Evolutionary conservation across 2,888 invertebrate species (phyloP), one percentile per base, ranked within the genome.

Genomic region (Erebia palarica): DNA sequence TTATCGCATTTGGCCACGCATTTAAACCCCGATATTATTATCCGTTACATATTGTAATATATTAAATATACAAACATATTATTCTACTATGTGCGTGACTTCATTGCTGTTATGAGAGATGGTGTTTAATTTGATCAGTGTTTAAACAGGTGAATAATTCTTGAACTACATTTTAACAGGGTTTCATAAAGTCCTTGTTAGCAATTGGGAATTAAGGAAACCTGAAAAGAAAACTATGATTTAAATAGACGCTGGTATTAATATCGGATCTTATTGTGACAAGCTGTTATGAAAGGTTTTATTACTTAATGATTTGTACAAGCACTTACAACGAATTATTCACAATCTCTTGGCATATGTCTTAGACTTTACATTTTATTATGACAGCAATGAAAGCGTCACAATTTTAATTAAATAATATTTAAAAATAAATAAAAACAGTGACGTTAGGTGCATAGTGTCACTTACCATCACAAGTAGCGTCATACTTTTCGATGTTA

Each of bases 401-500:
- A 4, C 44, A 21, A 60, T 21, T 63, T 21, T 3, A 18, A 63
- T 21, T 3, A 18, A 63, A 63, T 63, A 21, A 42, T 16, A 16
- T 18, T 60, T n/a, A 14, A 16, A 10, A 61, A 47, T 16, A 10
- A 47, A 61, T 11, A 0, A 61, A 44, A 44, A 4, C 18, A 42
- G 18, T 18, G 11, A 16, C 7, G 61, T 21, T 1, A 47, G 13
- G 18, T 13, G 60, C 8, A 13, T 4, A 36, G 36, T n/a, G 44
- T 18, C 36, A n/a, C 42, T 21, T 16, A 18, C n/a, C n/a, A 16
- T 61, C 42, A 80, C 73, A 76, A 82, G 84, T 86, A 86, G 85
- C 85, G 79, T 81, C 83, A 87, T 88, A 86, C 85, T 87, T 88
- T 88, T 90, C 84, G 84, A 89, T 86, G 83, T 88, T 47, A 61